Percentiles rank a stretch among this genome's conserved stretches.
Conservation (phyloP, 2,888 invertebrate species). For the Rhogogaster chlorosoma region DNA sequence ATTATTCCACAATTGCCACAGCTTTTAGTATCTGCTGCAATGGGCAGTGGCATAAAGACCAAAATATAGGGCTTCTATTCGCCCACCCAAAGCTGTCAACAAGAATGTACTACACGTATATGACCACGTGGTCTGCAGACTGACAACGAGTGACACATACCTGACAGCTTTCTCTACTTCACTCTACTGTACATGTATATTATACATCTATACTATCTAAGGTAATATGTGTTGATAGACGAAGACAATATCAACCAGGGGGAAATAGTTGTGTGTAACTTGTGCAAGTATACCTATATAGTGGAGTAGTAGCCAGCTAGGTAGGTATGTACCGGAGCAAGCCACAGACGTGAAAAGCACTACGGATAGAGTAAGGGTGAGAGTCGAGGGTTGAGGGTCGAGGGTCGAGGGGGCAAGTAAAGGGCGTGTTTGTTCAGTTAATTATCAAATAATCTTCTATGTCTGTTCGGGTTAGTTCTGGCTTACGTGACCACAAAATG, state of each 20-base stretch:
- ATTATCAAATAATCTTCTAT: conserved; percentile 55
- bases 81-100: conserved; percentile 6
- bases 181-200: not conserved
- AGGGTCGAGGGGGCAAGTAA: conserved; percentile 27
- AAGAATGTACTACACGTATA: not conserved
- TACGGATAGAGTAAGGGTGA: conserved; percentile 34
- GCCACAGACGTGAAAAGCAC: conserved; percentile 43
- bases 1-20: not conserved
- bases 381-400: conserved; percentile 11
- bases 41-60: not conserved
- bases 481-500: conserved; percentile 40
- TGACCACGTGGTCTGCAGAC: conserved; percentile 25
- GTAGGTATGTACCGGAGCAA: not conserved
- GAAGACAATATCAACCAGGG: not conserved
- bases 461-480: conserved; percentile 39
- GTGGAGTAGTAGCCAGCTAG: conserved; percentile 16
- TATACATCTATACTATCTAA: not conserved
- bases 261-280: not conserved
- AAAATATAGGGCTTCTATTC: not conserved
- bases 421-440: conserved; percentile 55
- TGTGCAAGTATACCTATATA: not conserved
- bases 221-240: not conserved
- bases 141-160: conserved; percentile 35
- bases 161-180: conserved; percentile 34
- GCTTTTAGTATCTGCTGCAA: not conserved